Percentiles rank a stretch among this genome's conserved stretches.
These are phyloP conservation scores for Bufotes viridis DNA, from an alignment of 2,797 vertebrate genomes.

Conservation along the genomic window DNA sequence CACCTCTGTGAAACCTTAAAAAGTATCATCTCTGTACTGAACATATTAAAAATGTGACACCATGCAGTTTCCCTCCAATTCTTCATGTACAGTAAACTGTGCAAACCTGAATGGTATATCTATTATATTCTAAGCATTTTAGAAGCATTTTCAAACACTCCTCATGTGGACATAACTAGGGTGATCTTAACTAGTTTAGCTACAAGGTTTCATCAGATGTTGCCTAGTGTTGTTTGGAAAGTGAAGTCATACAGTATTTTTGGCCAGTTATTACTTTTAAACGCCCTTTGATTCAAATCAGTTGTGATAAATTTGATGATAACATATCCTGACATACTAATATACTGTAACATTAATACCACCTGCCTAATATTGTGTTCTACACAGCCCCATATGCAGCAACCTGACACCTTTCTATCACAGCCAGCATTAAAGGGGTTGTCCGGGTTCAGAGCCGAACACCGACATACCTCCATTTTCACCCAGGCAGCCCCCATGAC, in stretches of 20 bases:
- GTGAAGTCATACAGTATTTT: not conserved
- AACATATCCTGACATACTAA: not conserved
- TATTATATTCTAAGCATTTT: not conserved
- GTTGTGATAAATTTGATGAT: not conserved
- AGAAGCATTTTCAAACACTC: not conserved
- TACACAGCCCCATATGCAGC: too few relatives aligned
- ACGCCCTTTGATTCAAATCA: not conserved
- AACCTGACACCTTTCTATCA: too few relatives aligned
- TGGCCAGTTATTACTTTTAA: not conserved
- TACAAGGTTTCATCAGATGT: not conserved
- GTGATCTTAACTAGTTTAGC: not conserved
- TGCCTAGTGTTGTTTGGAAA: not conserved
- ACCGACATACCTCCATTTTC: too few relatives aligned
- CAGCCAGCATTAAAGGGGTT: too few relatives aligned
- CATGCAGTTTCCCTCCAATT: conserved; percentile 2
- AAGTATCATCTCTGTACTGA: conserved; percentile 9
- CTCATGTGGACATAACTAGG: not conserved
- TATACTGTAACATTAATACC: too few relatives aligned
- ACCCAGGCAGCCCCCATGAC: too few relatives aligned
- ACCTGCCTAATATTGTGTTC: too few relatives aligned
- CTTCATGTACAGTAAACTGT: not conserved
- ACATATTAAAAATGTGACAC: not conserved
- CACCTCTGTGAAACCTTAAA: not conserved
- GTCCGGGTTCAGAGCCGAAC: too few relatives aligned
- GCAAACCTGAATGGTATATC: not conserved